Evolutionary conservation across 2,888 invertebrate species (phyloP).

Genomic region (Papilio elwesi): DNA sequence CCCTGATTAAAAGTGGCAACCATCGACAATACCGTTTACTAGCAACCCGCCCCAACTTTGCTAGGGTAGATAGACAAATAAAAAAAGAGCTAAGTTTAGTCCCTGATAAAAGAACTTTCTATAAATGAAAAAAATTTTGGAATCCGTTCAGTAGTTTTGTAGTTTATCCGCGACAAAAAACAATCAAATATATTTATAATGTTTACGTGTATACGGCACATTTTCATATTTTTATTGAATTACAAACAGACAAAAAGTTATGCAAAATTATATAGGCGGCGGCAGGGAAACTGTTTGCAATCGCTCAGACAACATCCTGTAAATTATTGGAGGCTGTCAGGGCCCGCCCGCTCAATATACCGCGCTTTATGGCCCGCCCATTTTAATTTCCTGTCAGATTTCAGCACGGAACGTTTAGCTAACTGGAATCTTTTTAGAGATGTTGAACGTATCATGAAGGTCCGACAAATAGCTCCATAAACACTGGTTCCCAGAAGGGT

Average conservation of each 20-base stretch:
- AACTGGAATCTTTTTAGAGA: conserved; percentile 41
- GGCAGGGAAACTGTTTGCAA: conserved; percentile 38
- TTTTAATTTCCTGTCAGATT: conserved; percentile 79
- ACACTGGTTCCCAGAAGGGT: not conserved
- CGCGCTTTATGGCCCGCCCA: conserved; percentile 71
- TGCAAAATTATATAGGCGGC: not conserved
- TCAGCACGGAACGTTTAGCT: conserved; percentile 54
- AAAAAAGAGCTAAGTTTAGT: too few relatives aligned
- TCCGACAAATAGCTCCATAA: not conserved
- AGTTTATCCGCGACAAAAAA: too few relatives aligned
- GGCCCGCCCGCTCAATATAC: conserved; percentile 70
- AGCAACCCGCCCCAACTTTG: too few relatives aligned
- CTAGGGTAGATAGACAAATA: too few relatives aligned
- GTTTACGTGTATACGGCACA: not conserved
- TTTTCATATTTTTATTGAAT: not conserved
- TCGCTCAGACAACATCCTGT: conserved; percentile 62
- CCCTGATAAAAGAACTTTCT: too few relatives aligned
- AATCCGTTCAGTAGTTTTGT: too few relatives aligned
- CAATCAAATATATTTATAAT: too few relatives aligned
- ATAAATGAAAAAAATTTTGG: too few relatives aligned
- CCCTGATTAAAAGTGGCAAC: too few relatives aligned
- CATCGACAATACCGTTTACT: too few relatives aligned
- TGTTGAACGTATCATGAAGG: conserved; percentile 24
- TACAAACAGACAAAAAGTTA: not conserved
- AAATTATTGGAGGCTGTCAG: conserved; percentile 65